Percentiles rank a stretch among this genome's conserved stretches.
phyloP scores from a whole-genome alignment of 2,113 vertebrate genomes.

The Butorides virescens region DNA sequence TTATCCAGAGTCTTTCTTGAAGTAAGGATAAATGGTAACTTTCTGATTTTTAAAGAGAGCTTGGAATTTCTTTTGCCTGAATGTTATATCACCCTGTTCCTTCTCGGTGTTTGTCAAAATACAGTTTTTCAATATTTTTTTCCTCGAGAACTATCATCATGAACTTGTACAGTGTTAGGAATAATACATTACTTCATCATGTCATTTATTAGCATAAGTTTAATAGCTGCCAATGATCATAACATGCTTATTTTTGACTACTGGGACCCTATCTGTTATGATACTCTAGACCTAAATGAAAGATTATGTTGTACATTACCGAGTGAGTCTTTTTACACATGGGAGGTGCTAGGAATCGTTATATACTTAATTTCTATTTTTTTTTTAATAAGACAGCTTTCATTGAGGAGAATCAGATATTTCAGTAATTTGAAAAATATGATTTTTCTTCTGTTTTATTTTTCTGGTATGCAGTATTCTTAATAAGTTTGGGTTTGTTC shows the following conservation, averaged over 20 bases:
- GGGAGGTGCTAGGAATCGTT: conserved; percentile 14
- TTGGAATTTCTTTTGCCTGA: background rate
- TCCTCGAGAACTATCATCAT: background rate
- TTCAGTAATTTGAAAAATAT: background rate
- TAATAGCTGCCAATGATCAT: conserved; percentile 27
- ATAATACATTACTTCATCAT: background rate
- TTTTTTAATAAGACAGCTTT: background rate
- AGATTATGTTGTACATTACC: background rate
- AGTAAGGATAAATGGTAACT: background rate
- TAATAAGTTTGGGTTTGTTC: background rate
- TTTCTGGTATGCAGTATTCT: background rate
- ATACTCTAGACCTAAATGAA: conserved; percentile 29
- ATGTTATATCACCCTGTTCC: background rate
- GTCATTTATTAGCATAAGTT: conserved; percentile 14
- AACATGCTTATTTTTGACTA: conserved; percentile 3
- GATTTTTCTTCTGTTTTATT: background rate
- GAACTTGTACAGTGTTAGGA: background rate
- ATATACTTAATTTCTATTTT: background rate
- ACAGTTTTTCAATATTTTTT: background rate
- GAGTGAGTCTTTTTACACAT: background rate
- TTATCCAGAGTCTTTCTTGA: background rate
- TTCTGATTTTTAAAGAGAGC: background rate
- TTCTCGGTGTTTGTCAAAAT: background rate
- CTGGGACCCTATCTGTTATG: background rate
- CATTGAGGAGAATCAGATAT: background rate